Conservation (phyloP, 2,797 vertebrate genomes). For the Serranus cabrilla region DNA sequence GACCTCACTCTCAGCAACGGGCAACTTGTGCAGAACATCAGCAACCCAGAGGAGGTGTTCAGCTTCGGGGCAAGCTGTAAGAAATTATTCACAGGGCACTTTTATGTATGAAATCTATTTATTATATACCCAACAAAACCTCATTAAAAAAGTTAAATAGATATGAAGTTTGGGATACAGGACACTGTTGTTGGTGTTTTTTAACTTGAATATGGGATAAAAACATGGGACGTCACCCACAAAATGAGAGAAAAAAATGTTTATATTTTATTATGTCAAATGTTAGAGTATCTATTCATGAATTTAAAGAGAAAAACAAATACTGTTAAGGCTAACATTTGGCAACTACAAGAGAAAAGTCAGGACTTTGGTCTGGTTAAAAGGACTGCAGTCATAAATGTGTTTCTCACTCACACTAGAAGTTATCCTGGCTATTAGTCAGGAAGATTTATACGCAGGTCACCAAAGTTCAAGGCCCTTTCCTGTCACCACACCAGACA, state of each 20-base stretch:
- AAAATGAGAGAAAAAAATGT: too few relatives aligned
- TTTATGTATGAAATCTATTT: too few relatives aligned
- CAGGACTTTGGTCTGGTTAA: background rate
- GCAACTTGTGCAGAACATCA: slow-evolving; percentile 65
- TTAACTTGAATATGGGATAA: too few relatives aligned
- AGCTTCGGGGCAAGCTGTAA: slow-evolving; percentile 91
- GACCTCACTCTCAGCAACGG: slow-evolving; percentile 88
- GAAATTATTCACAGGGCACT: slow-evolving; percentile 51
- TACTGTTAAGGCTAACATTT: background rate
- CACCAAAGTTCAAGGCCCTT: slow-evolving; percentile 2
- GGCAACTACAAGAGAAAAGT: background rate
- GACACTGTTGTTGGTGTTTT: too few relatives aligned
- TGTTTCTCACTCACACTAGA: background rate
- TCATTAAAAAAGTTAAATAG: background rate
- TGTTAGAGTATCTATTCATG: background rate
- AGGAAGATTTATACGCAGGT: background rate
- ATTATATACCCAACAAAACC: background rate
- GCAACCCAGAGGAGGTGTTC: slow-evolving; percentile 86
- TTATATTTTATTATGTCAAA: background rate
- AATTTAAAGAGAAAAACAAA: background rate
- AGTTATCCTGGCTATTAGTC: background rate
- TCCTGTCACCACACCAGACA: background rate
- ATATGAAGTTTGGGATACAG: background rate
- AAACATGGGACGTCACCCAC: too few relatives aligned
- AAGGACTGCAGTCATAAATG: background rate